Base-by-base conservation (phyloP, 1,140 invertebrate genomes). In the Eurytemora carolleeae region DNA sequence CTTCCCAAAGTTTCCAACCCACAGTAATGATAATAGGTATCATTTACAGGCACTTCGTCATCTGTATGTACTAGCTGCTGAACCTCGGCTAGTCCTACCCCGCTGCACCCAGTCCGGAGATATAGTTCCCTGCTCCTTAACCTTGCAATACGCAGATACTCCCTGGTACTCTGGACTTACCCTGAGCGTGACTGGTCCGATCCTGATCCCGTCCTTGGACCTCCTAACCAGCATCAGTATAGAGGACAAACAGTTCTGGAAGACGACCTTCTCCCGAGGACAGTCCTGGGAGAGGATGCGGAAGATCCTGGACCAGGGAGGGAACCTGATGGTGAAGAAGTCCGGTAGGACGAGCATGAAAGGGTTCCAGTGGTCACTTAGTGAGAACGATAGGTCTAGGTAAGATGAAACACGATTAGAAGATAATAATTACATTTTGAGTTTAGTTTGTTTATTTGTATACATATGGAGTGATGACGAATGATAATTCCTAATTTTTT, bases 1-100 rank as follows among this genome's bases (percentile, higher is more conserved):
- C 71, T 97, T 92, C 74, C 94, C 94, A 1, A 94, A 94, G 72
- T 97, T 92, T 73, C 94, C 94, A 53, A 90, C 85, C 2, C 88
- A 95, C 71, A 91, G 85, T 68, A 90, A 90, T 70, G 93, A 97
- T 70, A 97, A 97, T 72, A 82, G 87, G 82, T 86, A 93, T 71
- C 90, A 95, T 73, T 74, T 96, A 58, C 92, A 98, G 80, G 92
- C 93, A 0, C 82, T 97, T 65, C 75, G 93, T 24, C 94, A 98
- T 75, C 73, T 98, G 17, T 98, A 97, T 71, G 91, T 96, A 12
- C 71, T 97, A 58, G 92, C 92, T 1, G 83, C 85, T 12, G 87
- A 97, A 71, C 84, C 87, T 0, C 74, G 94, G 19, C 71, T 96
- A 7, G 74, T 97, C 31, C 74, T 96, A 59, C 90, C 91, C 0